These are phyloP conservation scores for Dasyprocta punctata DNA, from an alignment of 2,113 vertebrate genomes.

Conservation along the genomic window DNA sequence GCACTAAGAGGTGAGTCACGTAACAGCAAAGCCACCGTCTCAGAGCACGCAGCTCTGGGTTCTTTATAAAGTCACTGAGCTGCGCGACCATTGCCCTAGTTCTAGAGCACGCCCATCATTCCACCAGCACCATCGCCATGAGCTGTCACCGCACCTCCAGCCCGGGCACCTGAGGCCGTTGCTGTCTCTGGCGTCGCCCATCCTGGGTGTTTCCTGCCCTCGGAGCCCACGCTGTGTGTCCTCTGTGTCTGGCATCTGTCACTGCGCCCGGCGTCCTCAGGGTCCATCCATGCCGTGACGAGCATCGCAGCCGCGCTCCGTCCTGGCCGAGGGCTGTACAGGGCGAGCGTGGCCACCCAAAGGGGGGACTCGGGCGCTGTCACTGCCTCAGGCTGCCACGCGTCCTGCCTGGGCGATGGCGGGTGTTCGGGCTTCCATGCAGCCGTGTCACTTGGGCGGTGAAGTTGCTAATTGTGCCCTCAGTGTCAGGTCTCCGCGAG, in stretches of 20 bases:
- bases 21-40: neutral
- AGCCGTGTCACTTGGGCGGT: neutral
- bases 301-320: neutral
- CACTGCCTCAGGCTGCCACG: neutral
- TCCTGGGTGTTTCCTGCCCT: neutral
- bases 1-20: neutral
- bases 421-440: neutral
- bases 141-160: neutral
- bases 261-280: neutral
- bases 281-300: rapidly evolving
- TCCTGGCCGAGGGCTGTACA: neutral
- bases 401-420: neutral
- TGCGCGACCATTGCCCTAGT: neutral
- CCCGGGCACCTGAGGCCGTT: neutral
- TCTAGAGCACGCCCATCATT: neutral
- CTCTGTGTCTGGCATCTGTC: neutral
- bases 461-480: too few relatives aligned
- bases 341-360: rapidly evolving
- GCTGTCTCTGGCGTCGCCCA: neutral
- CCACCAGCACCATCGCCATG: neutral
- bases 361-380: too few relatives aligned
- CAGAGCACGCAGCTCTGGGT: neutral
- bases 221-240: neutral
- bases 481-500: too few relatives aligned
- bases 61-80: neutral